Conservation (phyloP, 2,888 invertebrate species). For the Andrena trimmerana region DNA sequence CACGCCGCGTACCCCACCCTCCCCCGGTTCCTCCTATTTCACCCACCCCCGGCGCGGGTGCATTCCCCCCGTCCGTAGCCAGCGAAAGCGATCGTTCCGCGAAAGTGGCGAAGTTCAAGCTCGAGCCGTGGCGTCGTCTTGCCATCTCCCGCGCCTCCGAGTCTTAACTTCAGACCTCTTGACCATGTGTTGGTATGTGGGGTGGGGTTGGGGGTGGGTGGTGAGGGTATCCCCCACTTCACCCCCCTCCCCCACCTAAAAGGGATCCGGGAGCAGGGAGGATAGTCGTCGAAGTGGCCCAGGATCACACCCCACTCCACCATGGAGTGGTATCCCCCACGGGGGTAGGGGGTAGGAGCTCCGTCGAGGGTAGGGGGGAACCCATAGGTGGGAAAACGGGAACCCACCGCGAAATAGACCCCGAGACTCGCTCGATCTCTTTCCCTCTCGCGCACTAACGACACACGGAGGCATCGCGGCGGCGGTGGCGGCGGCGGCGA, state of each 20-base stretch:
- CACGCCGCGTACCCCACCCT: neutral
- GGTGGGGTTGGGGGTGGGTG: constrained; percentile 67
- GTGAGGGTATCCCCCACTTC: constrained; percentile 73
- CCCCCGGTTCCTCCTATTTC: neutral
- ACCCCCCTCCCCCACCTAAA: constrained; percentile 75
- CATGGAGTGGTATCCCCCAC: constrained; percentile 73
- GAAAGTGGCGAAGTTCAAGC: constrained; percentile 43
- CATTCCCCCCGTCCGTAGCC: neutral
- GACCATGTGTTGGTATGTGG: constrained; percentile 58
- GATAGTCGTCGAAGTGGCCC: constrained; percentile 76
- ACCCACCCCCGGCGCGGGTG: neutral
- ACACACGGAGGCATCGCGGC: constrained; percentile 50
- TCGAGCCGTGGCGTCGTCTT: constrained; percentile 16
- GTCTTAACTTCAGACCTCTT: constrained; percentile 56
- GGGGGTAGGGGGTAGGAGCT: constrained; percentile 77
- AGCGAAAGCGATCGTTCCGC: constrained; percentile 13
- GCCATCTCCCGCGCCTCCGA: constrained; percentile 49
- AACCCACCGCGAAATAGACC: constrained; percentile 78
- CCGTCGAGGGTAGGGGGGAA: constrained; percentile 72
- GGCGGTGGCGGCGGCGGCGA: constrained; percentile 36
- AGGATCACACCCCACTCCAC: constrained; percentile 81
- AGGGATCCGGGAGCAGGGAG: constrained; percentile 76
- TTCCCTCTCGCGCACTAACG: constrained; percentile 53
- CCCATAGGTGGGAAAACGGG: constrained; percentile 80
- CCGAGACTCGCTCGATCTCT: constrained; percentile 64